Evolutionary conservation across 2,888 invertebrate species (phyloP).

Genomic region (Orchesellides sinensis): DNA sequence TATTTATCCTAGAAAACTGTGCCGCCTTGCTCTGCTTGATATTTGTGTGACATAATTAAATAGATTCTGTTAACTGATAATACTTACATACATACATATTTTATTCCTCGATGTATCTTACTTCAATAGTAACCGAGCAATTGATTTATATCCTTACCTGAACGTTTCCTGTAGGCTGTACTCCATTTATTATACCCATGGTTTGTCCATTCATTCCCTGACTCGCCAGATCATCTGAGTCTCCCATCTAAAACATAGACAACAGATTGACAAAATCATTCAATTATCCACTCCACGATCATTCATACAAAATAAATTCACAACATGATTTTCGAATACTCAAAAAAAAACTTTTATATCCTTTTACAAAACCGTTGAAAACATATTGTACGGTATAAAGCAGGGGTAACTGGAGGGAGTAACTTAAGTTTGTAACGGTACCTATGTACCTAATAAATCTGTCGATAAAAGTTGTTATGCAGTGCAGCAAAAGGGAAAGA

Average conservation of each 20-base stretch:
- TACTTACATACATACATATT: neutral
- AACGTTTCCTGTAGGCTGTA: constrained; percentile 74
- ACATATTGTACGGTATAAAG: no score
- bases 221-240: constrained; percentile 70
- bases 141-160: constrained; percentile 68
- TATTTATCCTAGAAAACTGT: constrained; percentile 72
- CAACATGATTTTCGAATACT: no score
- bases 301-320: no score
- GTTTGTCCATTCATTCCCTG: constrained; percentile 69
- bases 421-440: no score
- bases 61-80: constrained; percentile 8
- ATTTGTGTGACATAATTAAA: neutral
- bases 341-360: no score
- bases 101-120: neutral
- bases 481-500: no score
- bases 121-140: neutral
- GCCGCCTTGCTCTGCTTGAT: constrained; percentile 71
- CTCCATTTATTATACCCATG: constrained; percentile 73
- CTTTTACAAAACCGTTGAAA: no score
- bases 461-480: no score
- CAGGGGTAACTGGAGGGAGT: no score
- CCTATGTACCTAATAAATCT: no score
- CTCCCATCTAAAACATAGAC: constrained; percentile 71
- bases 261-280: no score
- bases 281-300: no score